Evolutionary conservation across 92 coral and sea anemone species (phyloP), one percentile per base, ranked within the genome.

Genomic region (Paragorgia papillata): DNA sequence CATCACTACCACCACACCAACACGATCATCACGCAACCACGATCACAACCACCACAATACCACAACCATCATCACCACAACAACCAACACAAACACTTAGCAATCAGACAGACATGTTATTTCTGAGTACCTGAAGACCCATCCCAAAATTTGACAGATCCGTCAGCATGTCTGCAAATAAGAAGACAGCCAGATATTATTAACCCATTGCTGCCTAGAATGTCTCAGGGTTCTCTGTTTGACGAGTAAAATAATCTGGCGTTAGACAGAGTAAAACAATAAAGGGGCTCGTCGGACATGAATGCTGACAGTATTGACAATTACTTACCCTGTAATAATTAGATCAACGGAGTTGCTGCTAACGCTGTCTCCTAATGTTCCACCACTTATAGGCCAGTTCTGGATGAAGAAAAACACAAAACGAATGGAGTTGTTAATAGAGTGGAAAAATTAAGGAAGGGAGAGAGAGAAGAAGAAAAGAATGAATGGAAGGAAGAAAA

Each of bases 381-480:
- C 98, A 17, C 98, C 98, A 80, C 26, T 24, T 26, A 94, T 84
- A 2, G 97, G 98, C 98, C 98, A 94, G 3, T 89, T 74, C 98
- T 94, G 71, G 1, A 26, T 5, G n/a, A 25, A 60, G 39, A 40
- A 64, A 64, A 29, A 48, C 20, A n/a, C 26, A 26, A 15, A 13
- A n/a, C 18, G 7, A 35, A 7, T 26, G 26, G 58, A 19, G 19
- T 51, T 7, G 58, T 51, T 51, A 51, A 5, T 51, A 37, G 43
- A 37, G 6, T 37, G 10, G 19, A 32, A n/a, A 22, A 7, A 28
- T 0, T 15, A 22, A 20, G 18, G 27, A 2, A 0, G 2, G 51
- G 49, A 20, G n/a, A 7, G 0, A 10, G 31, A 17, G 21, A 22
- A 6, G n/a, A 6, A 17, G 17, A n/a, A 22, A 17, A 51, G 26